Conservation (phyloP, 1,140 invertebrate genomes). For the Drosophila nannoptera region DNA sequence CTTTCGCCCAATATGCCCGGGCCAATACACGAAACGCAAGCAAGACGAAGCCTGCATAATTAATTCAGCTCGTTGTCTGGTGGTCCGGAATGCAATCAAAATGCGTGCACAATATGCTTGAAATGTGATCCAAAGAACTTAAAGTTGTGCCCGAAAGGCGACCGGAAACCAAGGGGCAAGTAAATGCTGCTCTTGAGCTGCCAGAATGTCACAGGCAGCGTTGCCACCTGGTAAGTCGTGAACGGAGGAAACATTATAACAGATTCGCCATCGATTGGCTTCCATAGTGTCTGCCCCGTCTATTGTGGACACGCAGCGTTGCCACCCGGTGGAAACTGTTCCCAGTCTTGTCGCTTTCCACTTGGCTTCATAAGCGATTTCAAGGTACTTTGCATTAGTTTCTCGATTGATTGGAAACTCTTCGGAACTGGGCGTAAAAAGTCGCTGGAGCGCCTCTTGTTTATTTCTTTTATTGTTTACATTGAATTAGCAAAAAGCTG, state of each 20-base stretch:
- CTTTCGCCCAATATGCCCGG: slow-evolving; percentile 21
- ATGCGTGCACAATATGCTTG: slow-evolving; percentile 4
- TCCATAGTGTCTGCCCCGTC: no score
- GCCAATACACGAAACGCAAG: slow-evolving; percentile 24
- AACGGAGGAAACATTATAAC: no score
- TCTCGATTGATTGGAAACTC: slow-evolving; percentile 4
- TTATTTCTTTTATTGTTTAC: slow-evolving; percentile 39
- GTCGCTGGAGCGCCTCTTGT: slow-evolving; percentile 2
- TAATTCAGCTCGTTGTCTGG: slow-evolving; percentile 50
- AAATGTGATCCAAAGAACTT: background rate
- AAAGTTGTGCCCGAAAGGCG: slow-evolving; percentile 4
- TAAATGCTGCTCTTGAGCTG: no score
- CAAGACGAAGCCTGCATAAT: slow-evolving; percentile 64
- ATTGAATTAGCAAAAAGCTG: slow-evolving; percentile 25
- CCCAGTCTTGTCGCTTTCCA: slow-evolving; percentile 56
- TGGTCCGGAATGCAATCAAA: slow-evolving; percentile 12
- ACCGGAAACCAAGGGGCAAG: no score
- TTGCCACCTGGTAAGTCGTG: no score
- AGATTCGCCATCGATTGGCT: no score
- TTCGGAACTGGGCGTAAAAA: background rate
- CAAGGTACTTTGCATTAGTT: slow-evolving; percentile 35
- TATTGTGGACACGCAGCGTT: background rate
- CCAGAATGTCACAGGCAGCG: no score
- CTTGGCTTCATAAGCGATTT: slow-evolving; percentile 52
- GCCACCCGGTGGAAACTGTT: slow-evolving; percentile 32